Evolutionary conservation across 2,888 invertebrate genomes (phyloP).

Genomic region (Eudemis profundana): DNA sequence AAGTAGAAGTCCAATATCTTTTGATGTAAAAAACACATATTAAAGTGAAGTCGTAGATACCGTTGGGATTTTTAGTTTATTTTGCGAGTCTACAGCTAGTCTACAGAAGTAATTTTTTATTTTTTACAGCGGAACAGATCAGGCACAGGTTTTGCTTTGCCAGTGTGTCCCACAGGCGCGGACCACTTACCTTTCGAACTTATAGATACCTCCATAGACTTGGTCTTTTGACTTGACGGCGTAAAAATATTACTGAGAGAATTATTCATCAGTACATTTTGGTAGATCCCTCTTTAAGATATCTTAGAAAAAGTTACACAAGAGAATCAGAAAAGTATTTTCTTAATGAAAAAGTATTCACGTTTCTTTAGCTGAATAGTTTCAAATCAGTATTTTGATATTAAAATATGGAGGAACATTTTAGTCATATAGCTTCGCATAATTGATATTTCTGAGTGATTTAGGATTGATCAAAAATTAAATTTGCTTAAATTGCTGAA

Average conservation of each 20-base stretch:
- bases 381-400: not conserved
- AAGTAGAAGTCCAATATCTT: no score
- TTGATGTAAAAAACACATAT: no score
- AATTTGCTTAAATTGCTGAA: no score
- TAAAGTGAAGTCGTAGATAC: not conserved
- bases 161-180: slow-evolving; percentile 18
- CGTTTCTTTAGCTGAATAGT: not conserved
- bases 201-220: slow-evolving; percentile 17
- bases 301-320: not conserved
- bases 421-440: no score
- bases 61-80: not conserved
- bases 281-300: slow-evolving; percentile 4
- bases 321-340: not conserved
- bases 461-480: no score
- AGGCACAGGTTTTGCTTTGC: slow-evolving; percentile 29
- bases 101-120: not conserved
- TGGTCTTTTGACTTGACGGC: slow-evolving; percentile 12
- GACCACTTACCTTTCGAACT: slow-evolving; percentile 30
- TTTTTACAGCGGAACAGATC: slow-evolving; percentile 13
- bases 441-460: no score
- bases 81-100: not conserved
- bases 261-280: slow-evolving; percentile 29
- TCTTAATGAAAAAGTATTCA: not conserved
- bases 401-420: not conserved
- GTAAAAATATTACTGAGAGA: slow-evolving; percentile 31